phyloP scores from a whole-genome alignment of 2,888 invertebrate species.

The Adelognathus sp. region DNA sequence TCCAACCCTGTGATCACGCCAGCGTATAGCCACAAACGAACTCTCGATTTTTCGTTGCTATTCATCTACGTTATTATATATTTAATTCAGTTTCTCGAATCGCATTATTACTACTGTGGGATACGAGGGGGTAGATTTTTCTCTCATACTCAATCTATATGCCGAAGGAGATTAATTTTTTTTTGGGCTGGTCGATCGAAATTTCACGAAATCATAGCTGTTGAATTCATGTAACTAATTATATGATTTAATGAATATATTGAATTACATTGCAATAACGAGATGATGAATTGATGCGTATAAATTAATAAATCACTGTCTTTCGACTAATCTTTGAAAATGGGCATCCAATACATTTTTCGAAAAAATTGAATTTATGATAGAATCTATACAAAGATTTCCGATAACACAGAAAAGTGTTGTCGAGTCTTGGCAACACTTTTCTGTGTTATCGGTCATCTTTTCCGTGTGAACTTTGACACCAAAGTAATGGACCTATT shows the following conservation, averaged over 20 bases:
- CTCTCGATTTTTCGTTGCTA: constrained; percentile 44
- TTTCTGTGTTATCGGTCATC: too few relatives aligned
- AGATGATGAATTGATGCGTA: too few relatives aligned
- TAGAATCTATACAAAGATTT: too few relatives aligned
- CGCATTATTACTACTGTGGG: constrained; percentile 38
- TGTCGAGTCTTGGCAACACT: too few relatives aligned
- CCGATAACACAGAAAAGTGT: too few relatives aligned
- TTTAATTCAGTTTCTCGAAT: constrained; percentile 54
- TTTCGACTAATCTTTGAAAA: too few relatives aligned
- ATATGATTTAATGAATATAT: not conserved
- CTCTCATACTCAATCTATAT: not conserved
- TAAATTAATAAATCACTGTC: too few relatives aligned
- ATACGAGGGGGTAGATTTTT: not conserved
- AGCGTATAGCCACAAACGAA: constrained; percentile 47
- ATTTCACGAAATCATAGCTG: not conserved
- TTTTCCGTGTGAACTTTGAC: too few relatives aligned
- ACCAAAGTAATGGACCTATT: too few relatives aligned
- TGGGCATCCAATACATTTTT: too few relatives aligned
- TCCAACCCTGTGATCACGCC: constrained; percentile 56
- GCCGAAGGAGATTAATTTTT: not conserved
- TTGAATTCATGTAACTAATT: not conserved
- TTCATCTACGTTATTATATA: constrained; percentile 57
- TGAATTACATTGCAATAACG: too few relatives aligned
- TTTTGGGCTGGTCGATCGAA: not conserved
- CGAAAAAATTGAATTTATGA: too few relatives aligned